phyloP scores from a whole-genome alignment of 2,113 vertebrate species.

The Oncorhynchus masou region DNA sequence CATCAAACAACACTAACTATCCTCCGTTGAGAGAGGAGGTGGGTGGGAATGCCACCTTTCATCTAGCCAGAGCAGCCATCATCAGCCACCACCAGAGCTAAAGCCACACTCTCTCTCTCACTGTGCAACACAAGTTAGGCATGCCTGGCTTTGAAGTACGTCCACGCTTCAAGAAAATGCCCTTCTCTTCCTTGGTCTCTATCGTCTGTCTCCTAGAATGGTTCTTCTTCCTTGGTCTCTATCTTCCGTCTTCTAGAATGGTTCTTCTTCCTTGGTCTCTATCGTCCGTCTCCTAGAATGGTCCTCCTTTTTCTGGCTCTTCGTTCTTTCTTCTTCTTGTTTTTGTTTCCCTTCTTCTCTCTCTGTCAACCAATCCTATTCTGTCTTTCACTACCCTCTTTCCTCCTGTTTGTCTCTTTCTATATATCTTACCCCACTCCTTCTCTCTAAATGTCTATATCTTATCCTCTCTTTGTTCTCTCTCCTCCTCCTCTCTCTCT shows the following conservation, averaged over 20 bases:
- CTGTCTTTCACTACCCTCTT: conserved; percentile 18
- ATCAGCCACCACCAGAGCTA: background rate
- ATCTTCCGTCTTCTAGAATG: no score
- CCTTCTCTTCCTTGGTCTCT: conserved; percentile 14
- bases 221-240: conserved; percentile 17
- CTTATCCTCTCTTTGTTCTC: background rate
- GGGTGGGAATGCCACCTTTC: conserved; percentile 10
- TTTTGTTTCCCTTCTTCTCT: conserved; percentile 20
- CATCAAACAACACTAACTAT: conserved; percentile 47
- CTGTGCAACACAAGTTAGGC: conserved; percentile 40
- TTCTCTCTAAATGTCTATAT: background rate
- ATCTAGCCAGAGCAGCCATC: background rate
- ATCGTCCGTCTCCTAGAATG: no score
- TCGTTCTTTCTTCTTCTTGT: conserved; percentile 12
- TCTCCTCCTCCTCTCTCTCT: conserved; percentile 6
- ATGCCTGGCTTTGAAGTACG: conserved; percentile 51
- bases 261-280: conserved; percentile 9
- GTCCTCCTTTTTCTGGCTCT: conserved; percentile 17
- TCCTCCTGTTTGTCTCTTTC: conserved; percentile 14
- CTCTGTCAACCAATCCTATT: background rate
- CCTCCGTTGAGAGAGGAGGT: conserved; percentile 31
- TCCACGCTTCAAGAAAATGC: conserved; percentile 42
- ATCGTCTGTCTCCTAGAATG: no score
- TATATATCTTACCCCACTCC: conserved; percentile 8
- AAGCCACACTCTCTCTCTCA: background rate